Conservation (phyloP, 2,113 vertebrate genomes). For the Periophthalmodon schlosseri region DNA sequence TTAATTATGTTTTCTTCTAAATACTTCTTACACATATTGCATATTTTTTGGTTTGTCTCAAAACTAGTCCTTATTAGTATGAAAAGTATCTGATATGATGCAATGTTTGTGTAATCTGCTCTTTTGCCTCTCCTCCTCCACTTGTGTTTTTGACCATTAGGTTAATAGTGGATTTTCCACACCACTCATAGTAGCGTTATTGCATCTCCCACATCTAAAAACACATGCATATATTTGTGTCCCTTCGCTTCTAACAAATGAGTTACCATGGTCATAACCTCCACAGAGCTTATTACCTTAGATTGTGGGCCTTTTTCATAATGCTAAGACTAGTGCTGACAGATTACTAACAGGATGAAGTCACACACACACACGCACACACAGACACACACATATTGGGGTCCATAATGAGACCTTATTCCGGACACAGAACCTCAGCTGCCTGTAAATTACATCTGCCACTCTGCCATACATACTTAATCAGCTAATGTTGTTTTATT, state of each 20-base stretch:
- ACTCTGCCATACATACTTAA: conserved; percentile 75
- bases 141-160: conserved; percentile 56
- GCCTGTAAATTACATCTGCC: conserved; percentile 71
- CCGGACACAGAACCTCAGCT: conserved; percentile 65
- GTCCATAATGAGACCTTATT: conserved; percentile 73
- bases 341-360: conserved; percentile 68
- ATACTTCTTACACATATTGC: not conserved
- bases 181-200: conserved; percentile 49
- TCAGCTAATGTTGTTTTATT: conserved; percentile 79
- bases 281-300: conserved; percentile 78
- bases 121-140: conserved; percentile 14
- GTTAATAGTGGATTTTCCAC: conserved; percentile 61
- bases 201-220: conserved; percentile 26
- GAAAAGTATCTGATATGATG: conserved; percentile 68
- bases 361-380: conserved; percentile 30
- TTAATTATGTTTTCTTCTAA: conserved; percentile 15
- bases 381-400: conserved; percentile 32
- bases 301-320: conserved; percentile 78
- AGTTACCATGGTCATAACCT: conserved; percentile 79
- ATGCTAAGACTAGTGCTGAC: conserved; percentile 74
- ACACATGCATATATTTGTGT: conserved; percentile 12
- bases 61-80: conserved; percentile 27
- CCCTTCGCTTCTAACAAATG: conserved; percentile 72
- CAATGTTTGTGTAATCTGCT: conserved; percentile 60
- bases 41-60: conserved; percentile 50